Percentiles rank a stretch among this genome's conserved stretches.
phyloP scores from a whole-genome alignment of 2,888 invertebrate species.

The Luperina testacea region DNA sequence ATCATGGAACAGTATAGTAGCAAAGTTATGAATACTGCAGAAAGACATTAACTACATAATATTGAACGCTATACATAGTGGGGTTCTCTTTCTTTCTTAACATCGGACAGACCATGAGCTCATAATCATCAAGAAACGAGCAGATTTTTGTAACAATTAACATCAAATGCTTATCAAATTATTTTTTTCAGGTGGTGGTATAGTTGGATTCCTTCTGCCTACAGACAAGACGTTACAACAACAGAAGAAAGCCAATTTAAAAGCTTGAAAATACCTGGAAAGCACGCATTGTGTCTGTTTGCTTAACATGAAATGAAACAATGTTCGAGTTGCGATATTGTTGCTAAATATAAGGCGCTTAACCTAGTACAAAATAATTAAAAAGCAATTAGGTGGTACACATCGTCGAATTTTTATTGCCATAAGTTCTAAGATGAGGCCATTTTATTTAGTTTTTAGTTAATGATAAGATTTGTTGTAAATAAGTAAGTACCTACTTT shows the following conservation, averaged over 20 bases:
- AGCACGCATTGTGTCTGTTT: conserved; percentile 8
- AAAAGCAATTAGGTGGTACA: not conserved
- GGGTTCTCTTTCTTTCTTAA: not conserved
- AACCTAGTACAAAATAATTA: not conserved
- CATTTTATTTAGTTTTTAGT: conserved; percentile 2
- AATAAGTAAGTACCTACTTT: not conserved
- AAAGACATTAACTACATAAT: not conserved
- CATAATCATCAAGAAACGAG: not conserved
- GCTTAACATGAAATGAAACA: not conserved
- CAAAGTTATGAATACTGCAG: not conserved
- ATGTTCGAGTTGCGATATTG: conserved; percentile 1
- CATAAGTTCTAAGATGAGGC: not conserved
- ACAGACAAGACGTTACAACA: conserved; percentile 68
- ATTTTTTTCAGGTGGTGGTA: conserved; percentile 78
- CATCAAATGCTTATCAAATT: not conserved
- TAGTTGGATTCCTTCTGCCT: conserved; percentile 79
- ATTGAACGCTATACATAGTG: not conserved
- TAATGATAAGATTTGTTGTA: not conserved
- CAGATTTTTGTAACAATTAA: not conserved
- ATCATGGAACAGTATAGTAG: not conserved
- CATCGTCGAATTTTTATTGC: conserved; percentile 4
- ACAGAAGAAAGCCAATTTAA: conserved; percentile 54
- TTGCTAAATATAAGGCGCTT: conserved; percentile 35
- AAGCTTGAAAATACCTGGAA: conserved; percentile 34
- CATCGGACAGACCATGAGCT: not conserved